Conservation (phyloP, 2,797 vertebrate genomes). For the Monodelphis domestica region DNA sequence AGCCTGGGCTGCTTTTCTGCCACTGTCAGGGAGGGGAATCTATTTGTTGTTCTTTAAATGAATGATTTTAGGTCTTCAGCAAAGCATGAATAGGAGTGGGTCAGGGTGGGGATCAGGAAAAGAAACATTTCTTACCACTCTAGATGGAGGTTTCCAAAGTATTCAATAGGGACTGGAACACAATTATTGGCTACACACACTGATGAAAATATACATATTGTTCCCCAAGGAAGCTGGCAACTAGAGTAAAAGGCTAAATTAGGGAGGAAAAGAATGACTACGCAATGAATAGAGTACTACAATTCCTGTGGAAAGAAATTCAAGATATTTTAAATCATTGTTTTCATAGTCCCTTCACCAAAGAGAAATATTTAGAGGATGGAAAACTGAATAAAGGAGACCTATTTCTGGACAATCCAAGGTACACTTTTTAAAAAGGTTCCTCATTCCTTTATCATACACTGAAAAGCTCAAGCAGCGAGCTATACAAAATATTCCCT, state of each 20-base stretch:
- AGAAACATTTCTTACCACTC: neutral
- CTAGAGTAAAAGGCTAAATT: neutral
- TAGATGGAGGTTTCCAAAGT: neutral
- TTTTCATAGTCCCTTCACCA: neutral
- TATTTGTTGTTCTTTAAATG: neutral
- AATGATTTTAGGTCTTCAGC: neutral
- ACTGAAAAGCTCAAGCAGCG: neutral
- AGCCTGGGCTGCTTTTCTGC: neutral
- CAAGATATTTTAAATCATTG: neutral
- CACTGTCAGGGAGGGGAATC: neutral
- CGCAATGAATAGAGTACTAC: neutral
- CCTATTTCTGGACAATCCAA: neutral
- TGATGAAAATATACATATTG: neutral
- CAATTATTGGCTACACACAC: neutral
- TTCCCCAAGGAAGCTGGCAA: neutral
- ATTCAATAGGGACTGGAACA: neutral
- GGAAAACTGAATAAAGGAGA: neutral
- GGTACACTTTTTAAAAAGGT: neutral
- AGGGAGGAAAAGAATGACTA: neutral
- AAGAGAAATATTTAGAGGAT: neutral
- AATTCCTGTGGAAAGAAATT: neutral
- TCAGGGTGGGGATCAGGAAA: neutral
- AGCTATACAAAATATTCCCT: constrained; percentile 34
- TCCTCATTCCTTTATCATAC: neutral
- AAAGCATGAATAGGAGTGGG: neutral